A percentile compares a stretch with the other conserved stretches of the same genome.
phyloP scores from a whole-genome alignment of 2,888 invertebrate species.

The Sarcophaga subvicina region DNA sequence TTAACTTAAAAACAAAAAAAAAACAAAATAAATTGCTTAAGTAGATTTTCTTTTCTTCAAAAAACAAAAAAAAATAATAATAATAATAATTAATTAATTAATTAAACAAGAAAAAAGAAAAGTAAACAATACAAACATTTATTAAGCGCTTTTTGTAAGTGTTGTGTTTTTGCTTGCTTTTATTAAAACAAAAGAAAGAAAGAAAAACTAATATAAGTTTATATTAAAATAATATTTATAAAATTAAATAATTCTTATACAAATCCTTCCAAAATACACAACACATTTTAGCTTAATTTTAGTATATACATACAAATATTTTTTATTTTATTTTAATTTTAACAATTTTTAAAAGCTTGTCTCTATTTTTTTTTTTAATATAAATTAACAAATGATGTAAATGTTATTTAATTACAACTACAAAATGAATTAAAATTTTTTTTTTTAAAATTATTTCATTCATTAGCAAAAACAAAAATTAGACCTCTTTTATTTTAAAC shows the following conservation, averaged over 20 bases:
- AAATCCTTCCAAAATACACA: constrained; percentile 38
- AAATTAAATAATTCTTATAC: neutral
- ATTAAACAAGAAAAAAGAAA: neutral
- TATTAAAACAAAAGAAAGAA: neutral
- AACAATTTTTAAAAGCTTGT: constrained; percentile 12
- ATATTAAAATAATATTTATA: neutral
- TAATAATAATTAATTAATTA: neutral
- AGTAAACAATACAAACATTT: neutral
- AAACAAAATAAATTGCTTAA: constrained; percentile 29
- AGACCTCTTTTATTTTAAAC: neutral
- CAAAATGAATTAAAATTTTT: constrained; percentile 21
- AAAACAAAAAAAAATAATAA: neutral
- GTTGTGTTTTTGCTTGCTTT: constrained; percentile 32
- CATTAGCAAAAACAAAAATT: neutral
- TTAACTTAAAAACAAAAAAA: neutral
- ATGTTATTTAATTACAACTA: constrained; percentile 3
- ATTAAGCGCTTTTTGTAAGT: constrained; percentile 47
- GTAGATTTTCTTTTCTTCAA: constrained; percentile 11
- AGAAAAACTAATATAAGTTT: neutral
- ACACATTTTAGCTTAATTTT: constrained; percentile 48
- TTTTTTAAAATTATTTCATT: neutral
- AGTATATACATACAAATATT: neutral
- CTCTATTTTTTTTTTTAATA: constrained; percentile 5
- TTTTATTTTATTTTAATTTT: constrained; percentile 1
- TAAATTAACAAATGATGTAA: neutral